Evolutionary conservation across 2,888 invertebrate species (phyloP), one percentile per base, ranked within the genome.

Genomic region (Scaptodrosophila latifasciaeformis): DNA sequence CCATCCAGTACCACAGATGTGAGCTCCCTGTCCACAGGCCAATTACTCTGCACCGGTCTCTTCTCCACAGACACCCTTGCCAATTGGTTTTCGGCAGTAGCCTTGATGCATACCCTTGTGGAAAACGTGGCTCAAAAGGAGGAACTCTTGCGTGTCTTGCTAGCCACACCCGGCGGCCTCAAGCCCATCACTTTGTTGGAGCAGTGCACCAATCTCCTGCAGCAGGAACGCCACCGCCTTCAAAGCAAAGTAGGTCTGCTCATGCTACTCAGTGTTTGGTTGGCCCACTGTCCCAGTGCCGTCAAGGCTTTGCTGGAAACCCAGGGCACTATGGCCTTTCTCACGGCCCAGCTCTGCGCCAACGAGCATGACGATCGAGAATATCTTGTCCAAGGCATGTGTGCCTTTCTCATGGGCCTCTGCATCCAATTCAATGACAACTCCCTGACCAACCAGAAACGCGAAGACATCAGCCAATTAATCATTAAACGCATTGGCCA

Each of bases 1-100:
- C 99, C 99, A 0, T 93, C 95, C 1, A 91, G 93, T 21, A 89
- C 92, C 0, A 89, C 92, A 0, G 95, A 95, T 81, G 92, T 90
- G 5, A 88, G 91, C 0, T 89, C 89, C 2, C 85, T 93, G 12
- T 92, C 93, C 6, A 92, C 91, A 45, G 97, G 99, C 0, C 98
- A 98, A 86, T 88, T 98, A 17, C 88, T 99, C 9, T 98, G 97
- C 83, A 94, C 95, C 1, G 98, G 98, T 0, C 87, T 98, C 19
- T 97, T 97, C 85, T 95, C 95, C 46, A 88, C 90, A 0, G 97
- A 98, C 83, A 88, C 93, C 0, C 87, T 97, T 18, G 95, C 96
- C 21, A 96, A 95, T 85, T 99, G 99, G 99, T 96, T 97, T 87
- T 94, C 97, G 0, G 91, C 96, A 0, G 93, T 97, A 0, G 95